Conservation (phyloP, 2,797 vertebrate species). For the Sternotherus odoratus region DNA sequence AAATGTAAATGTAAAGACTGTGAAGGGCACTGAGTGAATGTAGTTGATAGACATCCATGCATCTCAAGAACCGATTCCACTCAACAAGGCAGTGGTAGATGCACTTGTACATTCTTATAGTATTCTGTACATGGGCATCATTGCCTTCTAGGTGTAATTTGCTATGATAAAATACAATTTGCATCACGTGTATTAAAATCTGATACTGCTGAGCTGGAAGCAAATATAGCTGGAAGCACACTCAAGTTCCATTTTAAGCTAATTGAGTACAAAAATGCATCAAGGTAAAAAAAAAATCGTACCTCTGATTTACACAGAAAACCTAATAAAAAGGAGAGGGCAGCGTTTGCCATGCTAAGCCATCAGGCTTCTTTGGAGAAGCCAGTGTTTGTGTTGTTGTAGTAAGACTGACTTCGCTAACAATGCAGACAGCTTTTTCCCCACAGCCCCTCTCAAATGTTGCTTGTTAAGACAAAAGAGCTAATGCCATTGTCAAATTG, state of each 20-base stretch:
- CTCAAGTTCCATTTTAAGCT: slow-evolving; percentile 31
- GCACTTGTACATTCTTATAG: not conserved
- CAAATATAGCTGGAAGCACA: slow-evolving; percentile 21
- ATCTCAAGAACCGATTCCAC: not conserved
- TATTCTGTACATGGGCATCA: not conserved
- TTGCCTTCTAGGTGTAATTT: slow-evolving; percentile 66
- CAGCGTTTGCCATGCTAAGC: fast-evolving
- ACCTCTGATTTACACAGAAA: not conserved
- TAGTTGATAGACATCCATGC: not conserved
- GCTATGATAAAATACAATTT: slow-evolving; percentile 55
- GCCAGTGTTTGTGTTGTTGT: fast-evolving
- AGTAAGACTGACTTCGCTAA: not conserved
- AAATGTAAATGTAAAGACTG: not conserved
- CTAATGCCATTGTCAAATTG: slow-evolving; percentile 12
- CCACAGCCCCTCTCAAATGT: fast-evolving
- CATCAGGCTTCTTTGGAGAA: not conserved
- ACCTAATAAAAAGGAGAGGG: not conserved
- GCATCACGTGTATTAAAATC: slow-evolving; percentile 50
- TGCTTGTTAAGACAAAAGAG: slow-evolving; percentile 36
- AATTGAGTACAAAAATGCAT: slow-evolving; percentile 33
- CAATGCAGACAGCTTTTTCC: not conserved
- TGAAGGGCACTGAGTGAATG: not conserved
- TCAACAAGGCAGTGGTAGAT: not conserved
- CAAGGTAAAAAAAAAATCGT: not conserved
- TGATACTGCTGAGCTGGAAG: slow-evolving; percentile 34